phyloP scores from a whole-genome alignment of 1,140 invertebrate genomes.

The Dinothrombium tinctorium region DNA sequence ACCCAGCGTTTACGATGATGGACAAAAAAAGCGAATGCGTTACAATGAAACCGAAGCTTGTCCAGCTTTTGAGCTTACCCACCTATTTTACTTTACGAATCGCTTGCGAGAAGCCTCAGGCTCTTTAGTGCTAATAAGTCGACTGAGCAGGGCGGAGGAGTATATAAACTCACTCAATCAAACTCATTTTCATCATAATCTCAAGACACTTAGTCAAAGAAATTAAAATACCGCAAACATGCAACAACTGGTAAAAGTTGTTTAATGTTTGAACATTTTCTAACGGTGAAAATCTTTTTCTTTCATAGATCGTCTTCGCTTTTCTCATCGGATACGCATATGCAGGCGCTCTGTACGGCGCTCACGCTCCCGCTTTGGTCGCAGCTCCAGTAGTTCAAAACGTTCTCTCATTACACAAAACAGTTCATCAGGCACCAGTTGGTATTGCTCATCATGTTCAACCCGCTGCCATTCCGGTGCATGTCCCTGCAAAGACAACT shows the following conservation, averaged over 20 bases:
- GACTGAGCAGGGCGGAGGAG: no score
- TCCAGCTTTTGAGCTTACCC: no score
- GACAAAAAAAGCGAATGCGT: no score
- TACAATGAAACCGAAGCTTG: no score
- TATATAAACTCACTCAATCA: no score
- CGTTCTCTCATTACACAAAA: constrained; percentile 2
- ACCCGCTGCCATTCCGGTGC: neutral
- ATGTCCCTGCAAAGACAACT: neutral
- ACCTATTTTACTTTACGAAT: no score
- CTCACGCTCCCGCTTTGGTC: neutral
- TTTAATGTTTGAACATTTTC: neutral
- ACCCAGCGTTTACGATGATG: no score
- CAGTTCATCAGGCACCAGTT: neutral
- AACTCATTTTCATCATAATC: no score
- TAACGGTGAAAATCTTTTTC: neutral
- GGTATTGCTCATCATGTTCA: neutral
- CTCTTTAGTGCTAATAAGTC: no score
- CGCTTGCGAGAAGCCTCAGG: no score
- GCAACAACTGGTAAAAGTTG: constrained; percentile 1
- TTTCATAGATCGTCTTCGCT: neutral
- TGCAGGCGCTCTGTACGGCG: neutral
- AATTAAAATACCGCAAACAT: no score
- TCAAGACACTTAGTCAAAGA: no score
- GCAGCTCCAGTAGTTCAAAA: neutral
- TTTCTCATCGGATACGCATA: neutral